These are phyloP conservation scores for Herpetotheres cachinnans DNA, from an alignment of 2,113 vertebrate species.

Conservation along the genomic window DNA sequence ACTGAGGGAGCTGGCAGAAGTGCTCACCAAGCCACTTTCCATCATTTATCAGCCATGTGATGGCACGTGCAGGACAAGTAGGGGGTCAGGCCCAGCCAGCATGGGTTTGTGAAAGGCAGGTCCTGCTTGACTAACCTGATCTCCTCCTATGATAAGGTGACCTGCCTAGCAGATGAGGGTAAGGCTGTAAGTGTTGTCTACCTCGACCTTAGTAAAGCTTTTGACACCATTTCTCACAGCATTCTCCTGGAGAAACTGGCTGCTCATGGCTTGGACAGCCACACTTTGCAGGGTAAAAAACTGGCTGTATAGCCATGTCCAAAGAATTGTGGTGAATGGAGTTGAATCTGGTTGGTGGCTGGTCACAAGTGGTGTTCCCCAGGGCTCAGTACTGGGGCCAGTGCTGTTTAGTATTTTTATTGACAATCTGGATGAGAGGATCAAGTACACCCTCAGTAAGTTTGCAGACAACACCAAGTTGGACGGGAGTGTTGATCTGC, in stretches of 20 bases:
- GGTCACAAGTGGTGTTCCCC: background rate
- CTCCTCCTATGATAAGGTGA: background rate
- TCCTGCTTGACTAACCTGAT: background rate
- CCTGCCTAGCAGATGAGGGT: background rate
- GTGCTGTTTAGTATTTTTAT: background rate
- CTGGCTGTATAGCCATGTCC: background rate
- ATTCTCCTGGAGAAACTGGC: background rate
- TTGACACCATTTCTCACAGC: background rate
- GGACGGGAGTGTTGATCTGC: background rate
- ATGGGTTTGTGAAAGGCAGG: background rate
- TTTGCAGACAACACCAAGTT: background rate
- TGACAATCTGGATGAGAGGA: background rate
- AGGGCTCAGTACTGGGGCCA: background rate
- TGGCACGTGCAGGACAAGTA: background rate
- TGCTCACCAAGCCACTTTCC: background rate
- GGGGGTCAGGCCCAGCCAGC: background rate
- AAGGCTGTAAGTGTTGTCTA: background rate
- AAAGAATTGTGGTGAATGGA: background rate
- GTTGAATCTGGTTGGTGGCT: background rate
- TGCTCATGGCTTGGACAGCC: background rate
- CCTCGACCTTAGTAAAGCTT: background rate
- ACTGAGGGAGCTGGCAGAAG: background rate
- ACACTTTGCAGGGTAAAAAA: background rate
- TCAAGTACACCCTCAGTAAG: rapidly evolving
- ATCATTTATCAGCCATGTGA: too few species aligned